A percentile compares a stretch with the other conserved stretches of the same genome.
phyloP scores from a whole-genome alignment of 2,797 vertebrate genomes.

The Galaxias olidus region DNA sequence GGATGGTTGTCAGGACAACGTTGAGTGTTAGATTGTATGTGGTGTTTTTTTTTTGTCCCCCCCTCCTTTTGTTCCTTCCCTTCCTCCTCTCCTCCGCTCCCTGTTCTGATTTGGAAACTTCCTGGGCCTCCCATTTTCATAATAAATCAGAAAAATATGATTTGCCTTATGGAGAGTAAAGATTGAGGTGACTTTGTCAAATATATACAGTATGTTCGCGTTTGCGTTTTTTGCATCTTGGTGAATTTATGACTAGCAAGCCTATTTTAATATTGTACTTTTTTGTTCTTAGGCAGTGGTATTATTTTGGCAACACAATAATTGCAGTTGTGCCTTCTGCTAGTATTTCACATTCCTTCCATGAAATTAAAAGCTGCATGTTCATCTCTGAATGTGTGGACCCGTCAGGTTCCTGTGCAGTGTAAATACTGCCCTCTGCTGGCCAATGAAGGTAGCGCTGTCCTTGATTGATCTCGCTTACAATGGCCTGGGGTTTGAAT shows the following conservation, averaged over 20 bases:
- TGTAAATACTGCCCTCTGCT: conserved; percentile 18
- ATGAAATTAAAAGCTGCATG: too few species aligned
- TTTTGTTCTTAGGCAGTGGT: neutral
- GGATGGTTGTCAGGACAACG: neutral
- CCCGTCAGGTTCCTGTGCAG: neutral
- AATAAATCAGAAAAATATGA: conserved; percentile 34
- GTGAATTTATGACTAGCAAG: neutral
- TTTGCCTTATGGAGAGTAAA: conserved; percentile 10
- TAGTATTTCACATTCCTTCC: too few species aligned
- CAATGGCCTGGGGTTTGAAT: neutral
- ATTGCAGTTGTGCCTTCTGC: neutral
- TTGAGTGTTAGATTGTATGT: conserved; percentile 49
- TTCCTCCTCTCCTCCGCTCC: conserved; percentile 59
- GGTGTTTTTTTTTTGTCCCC: conserved; percentile 36
- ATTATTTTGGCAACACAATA: neutral
- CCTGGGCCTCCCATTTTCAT: conserved; percentile 69
- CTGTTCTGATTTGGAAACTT: conserved; percentile 76
- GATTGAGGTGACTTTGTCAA: neutral
- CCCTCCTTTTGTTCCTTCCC: conserved; percentile 53
- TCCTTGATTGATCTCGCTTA: neutral
- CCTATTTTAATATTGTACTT: neutral
- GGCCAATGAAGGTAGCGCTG: neutral
- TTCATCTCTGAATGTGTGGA: too few species aligned
- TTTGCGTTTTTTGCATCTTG: neutral
- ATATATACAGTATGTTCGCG: too few species aligned